These are phyloP conservation scores for Andinoacara biseriatus DNA, from an alignment of 2,113 vertebrate genomes.

Conservation along the genomic window DNA sequence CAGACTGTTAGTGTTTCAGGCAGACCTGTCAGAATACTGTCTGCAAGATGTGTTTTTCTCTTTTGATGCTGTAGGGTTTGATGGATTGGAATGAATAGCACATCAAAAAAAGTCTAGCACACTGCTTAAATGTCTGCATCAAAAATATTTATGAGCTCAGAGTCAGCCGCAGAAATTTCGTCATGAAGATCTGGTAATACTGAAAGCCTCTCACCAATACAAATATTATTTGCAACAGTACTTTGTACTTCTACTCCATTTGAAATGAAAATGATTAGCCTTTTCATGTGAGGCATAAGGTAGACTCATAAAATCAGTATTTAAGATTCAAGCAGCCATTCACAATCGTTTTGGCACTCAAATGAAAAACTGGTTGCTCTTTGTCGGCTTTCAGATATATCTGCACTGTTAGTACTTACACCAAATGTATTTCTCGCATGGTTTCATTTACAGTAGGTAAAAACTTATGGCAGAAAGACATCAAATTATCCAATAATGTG, in stretches of 20 bases:
- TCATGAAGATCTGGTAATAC: background rate
- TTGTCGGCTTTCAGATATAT: background rate
- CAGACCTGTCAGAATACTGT: slow-evolving; percentile 7
- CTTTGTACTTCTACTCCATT: background rate
- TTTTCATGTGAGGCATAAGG: background rate
- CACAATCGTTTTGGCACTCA: background rate
- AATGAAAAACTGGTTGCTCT: background rate
- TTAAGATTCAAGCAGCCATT: background rate
- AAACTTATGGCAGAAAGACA: background rate
- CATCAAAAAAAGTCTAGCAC: slow-evolving; percentile 22
- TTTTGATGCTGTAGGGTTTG: slow-evolving; percentile 15
- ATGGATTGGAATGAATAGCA: slow-evolving; percentile 7
- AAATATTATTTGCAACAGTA: background rate
- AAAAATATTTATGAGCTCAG: slow-evolving; percentile 32
- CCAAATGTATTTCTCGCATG: background rate
- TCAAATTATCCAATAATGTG: background rate
- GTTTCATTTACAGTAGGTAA: background rate
- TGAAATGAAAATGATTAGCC: background rate
- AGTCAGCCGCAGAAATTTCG: slow-evolving; percentile 14
- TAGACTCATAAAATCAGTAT: background rate
- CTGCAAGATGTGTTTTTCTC: background rate
- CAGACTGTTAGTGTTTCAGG: background rate
- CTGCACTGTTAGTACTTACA: background rate
- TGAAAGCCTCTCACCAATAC: background rate
- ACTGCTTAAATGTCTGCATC: background rate